Conservation (phyloP, 1,140 invertebrate genomes). For the Diachasmimorpha longicaudata region DNA sequence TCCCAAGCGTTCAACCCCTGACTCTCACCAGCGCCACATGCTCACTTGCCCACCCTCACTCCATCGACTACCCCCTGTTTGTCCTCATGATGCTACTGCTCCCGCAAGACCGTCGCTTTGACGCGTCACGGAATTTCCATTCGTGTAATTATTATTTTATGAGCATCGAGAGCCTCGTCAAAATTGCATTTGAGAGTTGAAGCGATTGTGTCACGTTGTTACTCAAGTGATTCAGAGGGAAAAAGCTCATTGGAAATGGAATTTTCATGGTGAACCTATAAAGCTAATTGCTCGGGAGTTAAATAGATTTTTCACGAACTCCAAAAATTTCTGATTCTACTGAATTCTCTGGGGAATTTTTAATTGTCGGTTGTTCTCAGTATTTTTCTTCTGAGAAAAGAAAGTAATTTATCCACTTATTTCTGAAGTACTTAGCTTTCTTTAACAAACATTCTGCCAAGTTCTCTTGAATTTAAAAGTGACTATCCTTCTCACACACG, state of each 20-base stretch:
- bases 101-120: constrained; percentile 13
- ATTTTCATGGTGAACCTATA: background rate
- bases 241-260: background rate
- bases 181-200: constrained; percentile 34
- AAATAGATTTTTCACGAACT: too few species aligned
- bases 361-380: too few species aligned
- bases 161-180: constrained; percentile 45
- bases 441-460: background rate
- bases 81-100: constrained; percentile 5
- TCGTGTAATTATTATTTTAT: constrained; percentile 58
- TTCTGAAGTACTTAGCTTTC: too few species aligned
- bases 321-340: too few species aligned
- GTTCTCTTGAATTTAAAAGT: background rate
- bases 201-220: background rate
- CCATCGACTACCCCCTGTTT: background rate
- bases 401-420: too few species aligned
- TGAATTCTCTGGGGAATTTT: too few species aligned
- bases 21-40: constrained; percentile 47
- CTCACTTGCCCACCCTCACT: constrained; percentile 44
- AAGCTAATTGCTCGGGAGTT: too few species aligned
- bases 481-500: background rate
- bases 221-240: background rate
- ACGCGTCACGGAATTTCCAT: constrained; percentile 36
- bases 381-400: too few species aligned
- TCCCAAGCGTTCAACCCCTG: background rate